phyloP scores from a whole-genome alignment of 2,888 invertebrate genomes.

The Patella depressa region DNA sequence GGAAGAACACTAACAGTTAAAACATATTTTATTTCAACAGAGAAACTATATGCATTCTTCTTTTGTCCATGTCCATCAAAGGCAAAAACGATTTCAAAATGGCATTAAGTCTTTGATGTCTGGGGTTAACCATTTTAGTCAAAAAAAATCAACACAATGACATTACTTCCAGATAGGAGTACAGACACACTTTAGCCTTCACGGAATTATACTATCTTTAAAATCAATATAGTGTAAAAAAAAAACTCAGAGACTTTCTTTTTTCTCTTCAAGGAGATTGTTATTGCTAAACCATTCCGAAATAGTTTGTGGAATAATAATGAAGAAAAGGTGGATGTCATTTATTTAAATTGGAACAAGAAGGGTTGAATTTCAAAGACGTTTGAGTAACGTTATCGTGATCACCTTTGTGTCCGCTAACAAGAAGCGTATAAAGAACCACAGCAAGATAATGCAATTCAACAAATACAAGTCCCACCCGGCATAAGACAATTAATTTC shows the following conservation, averaged over 20 bases:
- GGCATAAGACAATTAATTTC: slow-evolving; percentile 11
- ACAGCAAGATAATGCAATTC: slow-evolving; percentile 5
- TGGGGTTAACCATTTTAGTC: too few species aligned
- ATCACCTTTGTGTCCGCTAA: slow-evolving; percentile 7
- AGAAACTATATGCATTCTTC: too few species aligned
- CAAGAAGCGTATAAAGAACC: slow-evolving; percentile 9
- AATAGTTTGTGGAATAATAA: slow-evolving; percentile 9
- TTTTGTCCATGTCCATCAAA: too few species aligned
- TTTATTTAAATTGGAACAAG: slow-evolving; percentile 3
- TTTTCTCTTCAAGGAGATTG: not conserved
- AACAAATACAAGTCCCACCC: slow-evolving; percentile 8
- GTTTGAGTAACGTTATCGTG: slow-evolving; percentile 9
- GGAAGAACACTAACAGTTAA: too few species aligned
- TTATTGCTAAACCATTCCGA: not conserved
- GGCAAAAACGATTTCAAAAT: too few species aligned
- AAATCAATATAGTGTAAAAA: not conserved
- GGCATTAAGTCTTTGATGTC: too few species aligned
- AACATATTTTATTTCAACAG: too few species aligned
- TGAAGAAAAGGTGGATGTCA: slow-evolving; percentile 5
- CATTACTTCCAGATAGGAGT: too few species aligned
- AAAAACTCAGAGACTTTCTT: not conserved
- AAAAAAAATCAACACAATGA: too few species aligned
- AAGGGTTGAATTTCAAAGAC: slow-evolving; percentile 7
- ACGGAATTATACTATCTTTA: too few species aligned
- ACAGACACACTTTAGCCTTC: too few species aligned